These are phyloP conservation scores for Nyctalus aviator DNA, from an alignment of 2,797 vertebrate genomes.

Conservation along the genomic window DNA sequence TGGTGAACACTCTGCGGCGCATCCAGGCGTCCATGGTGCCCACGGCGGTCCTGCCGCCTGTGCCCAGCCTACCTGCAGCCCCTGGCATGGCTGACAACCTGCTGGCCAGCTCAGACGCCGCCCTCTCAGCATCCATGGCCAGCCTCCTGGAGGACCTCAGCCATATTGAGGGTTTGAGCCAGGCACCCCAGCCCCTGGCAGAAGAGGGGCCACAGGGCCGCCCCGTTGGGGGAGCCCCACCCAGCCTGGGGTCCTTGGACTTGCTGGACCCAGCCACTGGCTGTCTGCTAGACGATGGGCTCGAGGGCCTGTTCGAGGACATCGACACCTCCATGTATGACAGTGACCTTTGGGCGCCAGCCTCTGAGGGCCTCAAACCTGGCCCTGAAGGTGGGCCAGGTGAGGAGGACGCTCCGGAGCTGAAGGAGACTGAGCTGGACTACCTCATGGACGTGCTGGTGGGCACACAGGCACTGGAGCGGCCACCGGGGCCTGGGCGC, in stretches of 20 bases:
- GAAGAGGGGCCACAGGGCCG: conserved; percentile 77
- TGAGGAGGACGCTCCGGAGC: conserved; percentile 67
- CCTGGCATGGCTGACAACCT: neutral
- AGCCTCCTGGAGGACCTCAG: conserved; percentile 84
- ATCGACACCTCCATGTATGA: conserved; percentile 88
- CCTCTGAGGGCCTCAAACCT: conserved; percentile 68
- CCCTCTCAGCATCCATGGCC: conserved; percentile 83
- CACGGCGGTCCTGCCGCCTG: conserved; percentile 5
- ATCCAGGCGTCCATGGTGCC: conserved; percentile 83
- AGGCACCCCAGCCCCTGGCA: conserved; percentile 63
- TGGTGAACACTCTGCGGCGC: conserved; percentile 84
- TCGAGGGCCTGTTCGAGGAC: conserved; percentile 86
- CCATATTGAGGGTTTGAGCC: conserved; percentile 79
- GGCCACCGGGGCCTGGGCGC: neutral
- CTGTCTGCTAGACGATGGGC: conserved; percentile 83
- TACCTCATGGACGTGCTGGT: conserved; percentile 86
- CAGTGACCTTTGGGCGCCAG: conserved; percentile 82
- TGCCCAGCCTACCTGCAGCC: conserved; percentile 44
- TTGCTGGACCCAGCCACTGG: conserved; percentile 71
- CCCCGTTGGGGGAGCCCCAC: neutral
- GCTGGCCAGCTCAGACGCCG: conserved; percentile 76
- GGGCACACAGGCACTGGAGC: conserved; percentile 77
- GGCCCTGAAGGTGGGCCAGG: conserved; percentile 60
- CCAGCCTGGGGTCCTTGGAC: conserved; percentile 75
- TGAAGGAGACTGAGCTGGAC: conserved; percentile 83